Evolutionary conservation across 2,797 vertebrate species (phyloP).

Genomic region (Chanos chanos): DNA sequence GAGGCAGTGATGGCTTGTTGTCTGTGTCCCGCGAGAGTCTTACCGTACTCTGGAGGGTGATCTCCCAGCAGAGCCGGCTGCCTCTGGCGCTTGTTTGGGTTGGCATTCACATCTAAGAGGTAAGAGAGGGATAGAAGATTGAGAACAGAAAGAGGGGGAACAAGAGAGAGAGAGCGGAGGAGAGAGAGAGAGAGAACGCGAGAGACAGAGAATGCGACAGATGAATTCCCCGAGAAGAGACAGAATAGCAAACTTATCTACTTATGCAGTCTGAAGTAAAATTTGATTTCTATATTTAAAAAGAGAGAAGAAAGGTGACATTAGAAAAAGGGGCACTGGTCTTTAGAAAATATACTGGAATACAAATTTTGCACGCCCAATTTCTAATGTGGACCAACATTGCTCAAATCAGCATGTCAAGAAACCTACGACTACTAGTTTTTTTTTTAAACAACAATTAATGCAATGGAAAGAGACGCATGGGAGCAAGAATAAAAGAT

Average conservation of each 20-base stretch:
- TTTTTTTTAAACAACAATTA: neutral
- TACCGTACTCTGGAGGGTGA: conserved; percentile 90
- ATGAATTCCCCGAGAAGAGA: conserved; percentile 22
- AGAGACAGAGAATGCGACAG: conserved; percentile 23
- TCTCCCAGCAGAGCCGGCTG: conserved; percentile 90
- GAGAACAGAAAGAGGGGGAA: conserved; percentile 37
- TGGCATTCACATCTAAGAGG: conserved; percentile 75
- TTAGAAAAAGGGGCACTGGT: neutral
- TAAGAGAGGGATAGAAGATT: conserved; percentile 24
- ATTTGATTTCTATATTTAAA: neutral
- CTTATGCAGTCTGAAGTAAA: neutral
- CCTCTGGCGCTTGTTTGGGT: conserved; percentile 87
- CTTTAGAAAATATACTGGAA: neutral
- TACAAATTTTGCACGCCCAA: neutral
- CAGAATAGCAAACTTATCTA: conserved; percentile 1
- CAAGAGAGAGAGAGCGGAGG: conserved; percentile 14
- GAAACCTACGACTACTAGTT: neutral
- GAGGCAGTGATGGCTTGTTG: conserved; percentile 22
- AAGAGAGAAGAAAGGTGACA: neutral
- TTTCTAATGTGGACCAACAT: neutral
- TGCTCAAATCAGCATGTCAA: no score
- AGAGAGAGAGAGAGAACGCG: neutral
- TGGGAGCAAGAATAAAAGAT: neutral
- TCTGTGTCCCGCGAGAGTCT: conserved; percentile 38
- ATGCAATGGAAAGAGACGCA: neutral